Evolutionary conservation across 2,797 vertebrate genomes (phyloP), one percentile per base, ranked within the genome.

Genomic region (Nyctalus aviator): DNA sequence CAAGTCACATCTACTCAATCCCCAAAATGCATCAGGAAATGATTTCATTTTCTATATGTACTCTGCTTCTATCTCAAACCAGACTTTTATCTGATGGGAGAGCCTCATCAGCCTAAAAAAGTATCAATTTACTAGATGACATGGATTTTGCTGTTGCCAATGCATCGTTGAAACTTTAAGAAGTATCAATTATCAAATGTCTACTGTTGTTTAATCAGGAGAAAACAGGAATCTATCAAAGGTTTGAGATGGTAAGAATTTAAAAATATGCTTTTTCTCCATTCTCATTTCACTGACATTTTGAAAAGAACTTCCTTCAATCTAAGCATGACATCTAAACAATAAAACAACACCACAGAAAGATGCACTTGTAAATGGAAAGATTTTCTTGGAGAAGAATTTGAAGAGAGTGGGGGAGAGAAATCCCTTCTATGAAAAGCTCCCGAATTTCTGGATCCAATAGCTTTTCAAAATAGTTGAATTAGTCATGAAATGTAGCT

Each of bases 401-500:
- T 50, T 48, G 7, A 11, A 35, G 13, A n/a, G n/a, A n/a, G n/a
- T n/a, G 2, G 2, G 15, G 21, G 86, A 86, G 48, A 32, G n/a
- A 44, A 59, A 21, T n/a, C 7, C 6, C 72, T 37, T 23, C 18
- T 20, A 27, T 88, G 14, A 20, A 91, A 89, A 86, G 48, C 3
- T 20, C 27, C 20, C 10, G 35, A 17, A 82, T 69, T 25, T 78
- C 55, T 46, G 4, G 12, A 20, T 55, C 85, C 41, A 57, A 30
- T n/a, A 68, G 30, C 27, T 57, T 89, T 90, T 25, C 77, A 32
- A 62, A 84, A 94, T 23, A 53, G 13, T 76, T 86, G 62, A 89
- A 53, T 71, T 92, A 83, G 64, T 93, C 82, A 91, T 79, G 59
- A 91, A 83, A 79, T 50, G 17, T 27, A 73, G 41, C n/a, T 79